Conservation (phyloP, 2,888 invertebrate genomes). For the Drosophila prostipennis region DNA sequence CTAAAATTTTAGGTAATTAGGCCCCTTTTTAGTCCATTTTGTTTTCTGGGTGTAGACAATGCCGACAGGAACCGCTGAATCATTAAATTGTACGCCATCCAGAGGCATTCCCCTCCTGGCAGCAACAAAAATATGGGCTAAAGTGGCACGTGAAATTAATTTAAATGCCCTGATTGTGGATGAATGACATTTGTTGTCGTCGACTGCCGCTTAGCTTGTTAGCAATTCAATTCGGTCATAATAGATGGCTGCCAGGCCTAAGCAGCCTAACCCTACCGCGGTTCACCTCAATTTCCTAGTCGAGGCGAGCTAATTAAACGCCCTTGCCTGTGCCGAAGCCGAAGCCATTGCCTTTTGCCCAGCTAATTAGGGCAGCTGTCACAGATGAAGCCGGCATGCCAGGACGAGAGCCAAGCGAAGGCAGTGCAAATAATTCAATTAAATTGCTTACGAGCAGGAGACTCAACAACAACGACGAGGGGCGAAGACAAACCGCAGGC, state of each 20-base stretch:
- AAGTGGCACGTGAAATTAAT: constrained; percentile 61
- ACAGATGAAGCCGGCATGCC: constrained; percentile 45
- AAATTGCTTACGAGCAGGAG: constrained; percentile 55
- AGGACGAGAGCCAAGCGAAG: constrained; percentile 19
- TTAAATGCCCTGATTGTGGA: constrained; percentile 56
- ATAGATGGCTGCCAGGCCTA: constrained; percentile 53
- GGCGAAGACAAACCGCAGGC: constrained; percentile 49
- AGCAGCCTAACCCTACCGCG: constrained; percentile 71
- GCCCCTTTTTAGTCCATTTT: too few species aligned
- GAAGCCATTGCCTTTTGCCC: constrained; percentile 32
- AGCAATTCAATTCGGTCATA: constrained; percentile 60
- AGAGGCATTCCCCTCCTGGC: constrained; percentile 4
- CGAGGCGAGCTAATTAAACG: constrained; percentile 69
- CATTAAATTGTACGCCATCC: constrained; percentile 37
- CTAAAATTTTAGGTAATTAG: too few species aligned
- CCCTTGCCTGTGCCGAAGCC: constrained; percentile 40
- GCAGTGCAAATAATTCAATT: constrained; percentile 72
- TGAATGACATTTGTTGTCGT: constrained; percentile 37
- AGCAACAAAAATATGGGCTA: constrained; percentile 1
- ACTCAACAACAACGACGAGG: constrained; percentile 1
- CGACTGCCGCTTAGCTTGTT: constrained; percentile 20
- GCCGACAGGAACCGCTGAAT: constrained; percentile 43
- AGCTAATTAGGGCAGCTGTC: constrained; percentile 71
- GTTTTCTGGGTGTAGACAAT: too few species aligned
- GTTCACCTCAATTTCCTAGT: constrained; percentile 55